Conservation (phyloP, 2,113 vertebrate species). For the Aldabrachelys gigantea region DNA sequence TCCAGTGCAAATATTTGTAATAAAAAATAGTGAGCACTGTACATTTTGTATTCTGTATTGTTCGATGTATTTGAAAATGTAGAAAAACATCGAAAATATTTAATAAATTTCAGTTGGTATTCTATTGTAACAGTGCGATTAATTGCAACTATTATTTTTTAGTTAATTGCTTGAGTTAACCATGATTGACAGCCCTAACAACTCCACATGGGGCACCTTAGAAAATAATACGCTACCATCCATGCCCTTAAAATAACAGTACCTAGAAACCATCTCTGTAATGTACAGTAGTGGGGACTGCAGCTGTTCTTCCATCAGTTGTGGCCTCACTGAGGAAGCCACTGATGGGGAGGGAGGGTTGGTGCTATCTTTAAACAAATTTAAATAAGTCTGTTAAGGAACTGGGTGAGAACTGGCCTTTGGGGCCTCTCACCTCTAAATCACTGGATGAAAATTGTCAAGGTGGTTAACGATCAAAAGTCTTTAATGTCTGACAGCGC, state of each 20-base stretch:
- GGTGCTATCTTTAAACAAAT: background rate
- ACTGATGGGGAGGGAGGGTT: background rate
- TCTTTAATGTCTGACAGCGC: background rate
- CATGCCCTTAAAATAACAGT: background rate
- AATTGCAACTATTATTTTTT: no score
- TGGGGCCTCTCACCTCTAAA: background rate
- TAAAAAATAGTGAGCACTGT: no score
- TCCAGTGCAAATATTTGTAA: no score
- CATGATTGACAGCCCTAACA: no score
- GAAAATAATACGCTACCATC: background rate
- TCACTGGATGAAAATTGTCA: background rate
- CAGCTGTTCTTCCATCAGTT: background rate
- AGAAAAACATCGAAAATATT: no score
- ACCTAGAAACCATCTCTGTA: background rate
- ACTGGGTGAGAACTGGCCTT: background rate
- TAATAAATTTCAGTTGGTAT: no score
- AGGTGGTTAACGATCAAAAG: background rate
- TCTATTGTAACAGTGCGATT: no score
- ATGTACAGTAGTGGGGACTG: background rate
- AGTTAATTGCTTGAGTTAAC: no score
- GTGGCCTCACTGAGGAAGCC: background rate
- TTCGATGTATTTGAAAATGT: no score
- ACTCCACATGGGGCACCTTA: background rate
- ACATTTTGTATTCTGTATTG: no score
- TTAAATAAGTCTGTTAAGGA: background rate